Evolutionary conservation across 2,888 invertebrate species (phyloP).

Genomic region (Elysia crispata): DNA sequence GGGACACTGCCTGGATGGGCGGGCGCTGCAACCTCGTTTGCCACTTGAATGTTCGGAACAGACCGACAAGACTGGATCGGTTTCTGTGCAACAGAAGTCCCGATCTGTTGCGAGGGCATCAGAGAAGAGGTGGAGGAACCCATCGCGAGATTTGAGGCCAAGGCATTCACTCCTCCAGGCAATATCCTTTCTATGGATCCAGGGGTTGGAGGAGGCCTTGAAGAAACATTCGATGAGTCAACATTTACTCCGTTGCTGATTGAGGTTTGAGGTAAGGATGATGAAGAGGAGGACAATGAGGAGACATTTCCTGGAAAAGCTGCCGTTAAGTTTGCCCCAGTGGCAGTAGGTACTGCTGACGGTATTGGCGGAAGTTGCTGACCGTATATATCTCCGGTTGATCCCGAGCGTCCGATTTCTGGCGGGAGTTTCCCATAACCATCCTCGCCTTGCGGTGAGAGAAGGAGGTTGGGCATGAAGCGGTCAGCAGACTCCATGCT

Average conservation of each 20-base stretch:
- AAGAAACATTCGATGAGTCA: background rate
- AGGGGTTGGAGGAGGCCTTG: background rate
- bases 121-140: background rate
- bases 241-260: too few species aligned
- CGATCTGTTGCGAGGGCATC: background rate
- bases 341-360: background rate
- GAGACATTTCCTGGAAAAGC: too few species aligned
- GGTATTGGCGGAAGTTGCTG: background rate
- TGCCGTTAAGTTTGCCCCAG: background rate
- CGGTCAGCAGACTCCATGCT: constrained; percentile 56
- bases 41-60: constrained; percentile 49
- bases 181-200: constrained; percentile 13
- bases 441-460: constrained; percentile 5
- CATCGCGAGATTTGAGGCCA: background rate
- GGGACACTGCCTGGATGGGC: background rate
- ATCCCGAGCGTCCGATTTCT: constrained; percentile 34
- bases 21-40: background rate
- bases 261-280: too few species aligned
- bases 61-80: constrained; percentile 49
- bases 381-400: constrained; percentile 34
- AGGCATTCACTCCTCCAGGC: too few species aligned
- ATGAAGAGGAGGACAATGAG: too few species aligned
- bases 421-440: background rate
- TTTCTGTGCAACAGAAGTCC: constrained; percentile 36
- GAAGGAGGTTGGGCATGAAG: constrained; percentile 53